Evolutionary conservation across 2,888 invertebrate species (phyloP), one percentile per base, ranked within the genome.

Genomic region (Mesorhabditis belari): DNA sequence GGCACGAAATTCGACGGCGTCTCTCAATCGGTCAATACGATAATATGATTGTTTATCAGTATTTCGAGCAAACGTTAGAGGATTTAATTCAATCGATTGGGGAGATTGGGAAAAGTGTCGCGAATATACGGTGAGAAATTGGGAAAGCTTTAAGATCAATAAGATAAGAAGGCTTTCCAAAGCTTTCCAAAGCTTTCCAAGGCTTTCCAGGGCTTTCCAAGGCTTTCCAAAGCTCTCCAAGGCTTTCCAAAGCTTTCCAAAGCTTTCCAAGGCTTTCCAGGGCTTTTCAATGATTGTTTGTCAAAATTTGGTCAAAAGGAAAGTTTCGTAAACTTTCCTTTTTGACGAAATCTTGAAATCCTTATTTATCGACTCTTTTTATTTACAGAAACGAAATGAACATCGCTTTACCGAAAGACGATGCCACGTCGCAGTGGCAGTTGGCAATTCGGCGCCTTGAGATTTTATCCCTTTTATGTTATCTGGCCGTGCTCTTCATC

Each of bases 1-100:
- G 75, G 5, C 65, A 67, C 19, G 61, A 66, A 17, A 58, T 75
- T 23, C 55, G 71, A 49, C 64, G 75, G 55, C 59, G 79, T n/a
- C 62, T 78, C 50, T 76, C 76, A 60, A 61, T 80, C 49, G 69
- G 74, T 0, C 75, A 77, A 27, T 76, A 76, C 58, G 79, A 80
- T 60, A 80, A 78, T 59, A 67, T 78, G 69, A 58, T 77, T 25
- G 58, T 78, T 21, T 76, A 77, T 60, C 77, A 77, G 56, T 79
- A 76, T 63, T 80, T 79, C 51, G 73, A 76, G 57, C 75, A 77
- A 58, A 70, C 69, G 3, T 58, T 79, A 21, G 78, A 79, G 53
- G 78, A 77, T 57, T 61, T 77, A 26, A 70, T 67, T 21, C 61
- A 60, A 5, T 69, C 69, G 49, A 70, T 78, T 17, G 52, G 62